Evolutionary conservation across 2,888 invertebrate genomes (phyloP).

Genomic region (Globia sparganii): DNA sequence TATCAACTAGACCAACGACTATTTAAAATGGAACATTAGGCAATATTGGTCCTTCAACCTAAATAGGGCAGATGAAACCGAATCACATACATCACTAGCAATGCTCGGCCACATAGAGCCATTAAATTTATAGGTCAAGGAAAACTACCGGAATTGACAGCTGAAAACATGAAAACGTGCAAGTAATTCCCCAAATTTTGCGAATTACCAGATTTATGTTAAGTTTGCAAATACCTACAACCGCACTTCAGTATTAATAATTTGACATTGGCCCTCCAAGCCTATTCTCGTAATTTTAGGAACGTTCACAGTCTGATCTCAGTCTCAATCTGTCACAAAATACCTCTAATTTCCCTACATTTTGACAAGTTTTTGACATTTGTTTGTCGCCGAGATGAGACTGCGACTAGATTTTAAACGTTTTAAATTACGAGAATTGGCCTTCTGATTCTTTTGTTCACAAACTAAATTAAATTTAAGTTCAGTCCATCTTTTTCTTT

Average conservation of each 20-base stretch:
- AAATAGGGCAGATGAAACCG: conserved; percentile 24
- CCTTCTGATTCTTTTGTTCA: no score
- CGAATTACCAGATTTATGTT: conserved; percentile 10
- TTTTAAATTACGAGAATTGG: no score
- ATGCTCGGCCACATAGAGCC: not conserved
- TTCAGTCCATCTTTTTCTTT: no score
- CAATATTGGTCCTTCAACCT: not conserved
- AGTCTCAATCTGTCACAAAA: no score
- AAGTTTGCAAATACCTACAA: not conserved
- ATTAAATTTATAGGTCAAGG: conserved; percentile 51
- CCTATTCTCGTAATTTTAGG: no score
- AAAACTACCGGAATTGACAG: conserved; percentile 18
- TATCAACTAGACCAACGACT: not conserved
- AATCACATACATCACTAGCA: conserved; percentile 26
- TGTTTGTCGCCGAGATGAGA: no score
- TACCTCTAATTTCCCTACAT: no score
- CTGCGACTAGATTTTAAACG: no score
- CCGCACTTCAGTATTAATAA: not conserved
- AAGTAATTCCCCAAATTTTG: conserved; percentile 15
- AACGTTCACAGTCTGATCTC: no score
- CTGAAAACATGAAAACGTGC: conserved; percentile 25
- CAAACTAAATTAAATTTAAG: no score
- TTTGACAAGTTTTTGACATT: no score
- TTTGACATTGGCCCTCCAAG: no score
- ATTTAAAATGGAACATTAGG: not conserved